Base-by-base conservation (phyloP, 2,888 invertebrate genomes). In the Chloroclystis v-ata region DNA sequence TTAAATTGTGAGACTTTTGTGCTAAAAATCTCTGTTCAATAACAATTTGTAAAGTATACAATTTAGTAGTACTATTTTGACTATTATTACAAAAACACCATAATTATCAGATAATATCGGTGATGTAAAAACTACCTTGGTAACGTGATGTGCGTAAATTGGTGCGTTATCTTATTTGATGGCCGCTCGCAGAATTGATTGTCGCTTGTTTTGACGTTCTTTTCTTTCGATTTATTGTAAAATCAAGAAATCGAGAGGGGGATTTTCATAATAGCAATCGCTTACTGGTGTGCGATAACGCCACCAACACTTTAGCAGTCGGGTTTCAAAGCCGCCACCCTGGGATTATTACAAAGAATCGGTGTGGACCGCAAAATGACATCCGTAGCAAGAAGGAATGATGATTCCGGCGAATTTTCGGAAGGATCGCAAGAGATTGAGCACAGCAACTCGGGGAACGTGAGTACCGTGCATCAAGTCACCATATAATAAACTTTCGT, bases 341-440 rank as follows among this genome's bases (percentile, higher is more conserved):
- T 85, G 86, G 86, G 85, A 78, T 79, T 84, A 56, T 60, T 85
- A 67, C 78, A 78, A 72, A 82, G 77, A 58, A 76, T 75, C 57
- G 75, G 75, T 51, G 78, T 78, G 75, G 82, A 80, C 79, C 80
- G 76, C 69, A 77, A 80, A 57, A 87, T 87, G 85, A 87, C 88
- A 82, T 81, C 88, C 72, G 75, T 85, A 54, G 75, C 71, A 41
- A 75, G 80, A 61, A 77, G 80, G 69, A 82, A 77, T 43, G 81
- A 82, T 56, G 87, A 87, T 65, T 84, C 88, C 48, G 84, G 82
- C 49, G 88, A 88, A 66, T 87, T 79, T 67, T 88, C 88, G 38
- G 88, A 89, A 50, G 80, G 81, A 65, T 88, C 88, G 38, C 85
- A 84, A 67, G 87, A 87, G 62, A 79, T 80, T 60, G 86, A 85